These are phyloP conservation scores for Xestia xanthographa DNA, from an alignment of 2,888 invertebrate species.

Conservation along the genomic window DNA sequence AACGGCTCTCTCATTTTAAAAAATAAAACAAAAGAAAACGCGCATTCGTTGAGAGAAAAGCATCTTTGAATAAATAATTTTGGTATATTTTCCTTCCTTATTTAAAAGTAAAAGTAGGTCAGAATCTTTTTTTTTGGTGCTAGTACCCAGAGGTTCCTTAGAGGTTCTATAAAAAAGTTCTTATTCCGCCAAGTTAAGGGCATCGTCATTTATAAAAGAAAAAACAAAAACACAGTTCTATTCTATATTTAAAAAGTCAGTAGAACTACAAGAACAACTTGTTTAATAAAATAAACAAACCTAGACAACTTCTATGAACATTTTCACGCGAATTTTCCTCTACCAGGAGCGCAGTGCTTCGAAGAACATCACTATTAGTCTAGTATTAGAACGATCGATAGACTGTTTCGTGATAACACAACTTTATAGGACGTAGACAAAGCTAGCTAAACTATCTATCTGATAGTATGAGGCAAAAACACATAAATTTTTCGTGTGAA, in stretches of 20 bases:
- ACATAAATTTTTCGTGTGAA: background rate
- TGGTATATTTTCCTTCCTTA: background rate
- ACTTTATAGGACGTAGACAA: slow-evolving; percentile 7
- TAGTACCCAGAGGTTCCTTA: background rate
- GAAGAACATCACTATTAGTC: slow-evolving; percentile 39
- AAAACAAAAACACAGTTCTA: background rate
- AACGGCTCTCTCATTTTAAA: slow-evolving; percentile 18
- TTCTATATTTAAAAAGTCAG: background rate
- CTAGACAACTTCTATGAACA: slow-evolving; percentile 46
- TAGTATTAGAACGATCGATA: slow-evolving; percentile 47
- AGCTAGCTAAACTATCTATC: background rate
- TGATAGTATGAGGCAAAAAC: background rate
- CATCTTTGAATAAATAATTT: background rate
- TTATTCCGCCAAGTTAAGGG: background rate
- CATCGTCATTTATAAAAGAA: background rate
- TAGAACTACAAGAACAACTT: background rate
- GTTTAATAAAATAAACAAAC: slow-evolving; percentile 18
- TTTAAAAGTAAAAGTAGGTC: background rate
- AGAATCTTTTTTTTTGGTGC: background rate
- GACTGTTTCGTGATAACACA: slow-evolving; percentile 15
- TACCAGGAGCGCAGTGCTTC: slow-evolving; percentile 49
- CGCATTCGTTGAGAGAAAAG: slow-evolving; percentile 8
- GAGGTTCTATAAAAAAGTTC: background rate
- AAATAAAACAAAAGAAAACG: slow-evolving; percentile 23
- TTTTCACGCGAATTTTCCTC: slow-evolving; percentile 58